Base-by-base conservation (phyloP, 1,140 invertebrate species). In the Lordiphosa mommai region DNA sequence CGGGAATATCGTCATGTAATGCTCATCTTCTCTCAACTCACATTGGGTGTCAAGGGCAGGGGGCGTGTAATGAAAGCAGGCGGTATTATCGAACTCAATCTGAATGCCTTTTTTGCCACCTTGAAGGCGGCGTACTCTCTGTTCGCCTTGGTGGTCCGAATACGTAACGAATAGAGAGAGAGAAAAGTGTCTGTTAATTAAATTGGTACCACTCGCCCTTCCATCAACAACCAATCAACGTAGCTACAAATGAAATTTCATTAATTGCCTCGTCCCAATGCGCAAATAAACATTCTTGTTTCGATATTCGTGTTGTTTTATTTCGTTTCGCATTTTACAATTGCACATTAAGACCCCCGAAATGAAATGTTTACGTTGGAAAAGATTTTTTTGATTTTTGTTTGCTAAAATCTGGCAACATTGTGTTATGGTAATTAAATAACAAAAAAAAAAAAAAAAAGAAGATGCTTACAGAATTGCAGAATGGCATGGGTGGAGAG, bases 101-200 rank as follows among this genome's bases (percentile, higher is more conserved):
- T 87, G 23, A 59, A 76, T 16, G 69, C 65, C 10, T 87, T 87
- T 7, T 84, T 68, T 48, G 67, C 56, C 29, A 87, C 79, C 4
- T 37, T 79, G 0, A 87, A 80, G 38, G 84, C 76, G 66, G 77
- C 84, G 9, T 87, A 87, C 44, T 80, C 84, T 2, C 55, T 87
- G 16, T 84, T 87, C 10, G 67, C 77, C 4, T 63, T 87, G 2
- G 55, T 76, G 3, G 38, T 47, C 29, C 69, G 5, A n/a, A 20
- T 47, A 2, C 69, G 55, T 10, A 14, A 17, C 29, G 57, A 48
- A 30, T 12, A 3, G 3, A 9, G 30, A 43, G 30, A 50, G 32
- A 52, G 32, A 64, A 44, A 48, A 46, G 6, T 16, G 16, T 17
- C 38, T 44, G 34, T 58, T 73, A 82, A 80, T 79, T 74, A 70